A percentile compares a stretch with the other conserved stretches of the same genome.
Evolutionary conservation across 2,797 vertebrate species (phyloP).

Genomic region (Xerus rutilus): DNA sequence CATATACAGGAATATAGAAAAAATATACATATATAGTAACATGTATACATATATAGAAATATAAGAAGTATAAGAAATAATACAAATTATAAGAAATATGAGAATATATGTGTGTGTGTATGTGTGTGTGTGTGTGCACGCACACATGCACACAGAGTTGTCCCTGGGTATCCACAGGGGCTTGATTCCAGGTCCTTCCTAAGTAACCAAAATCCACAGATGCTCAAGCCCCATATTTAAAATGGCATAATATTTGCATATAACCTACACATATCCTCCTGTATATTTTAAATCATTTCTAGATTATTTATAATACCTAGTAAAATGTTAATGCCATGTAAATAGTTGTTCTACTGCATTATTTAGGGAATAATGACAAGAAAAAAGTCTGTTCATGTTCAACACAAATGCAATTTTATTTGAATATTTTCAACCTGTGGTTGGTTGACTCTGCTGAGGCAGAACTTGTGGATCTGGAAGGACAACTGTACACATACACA

Average conservation of each 20-base stretch:
- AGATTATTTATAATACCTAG: neutral
- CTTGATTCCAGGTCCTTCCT: too few species aligned
- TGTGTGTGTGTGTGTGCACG: too few species aligned
- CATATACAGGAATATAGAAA: neutral
- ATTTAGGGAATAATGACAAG: neutral
- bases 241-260: neutral
- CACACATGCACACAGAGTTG: neutral
- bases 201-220: too few species aligned
- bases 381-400: neutral
- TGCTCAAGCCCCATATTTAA: neutral
- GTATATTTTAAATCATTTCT: neutral
- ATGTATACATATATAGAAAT: neutral
- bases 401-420: neutral
- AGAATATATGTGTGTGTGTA: neutral
- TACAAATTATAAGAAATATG: too few species aligned
- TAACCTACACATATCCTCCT: neutral
- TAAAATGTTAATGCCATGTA: neutral
- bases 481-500: rapidly evolving
- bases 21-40: neutral
- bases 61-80: neutral
- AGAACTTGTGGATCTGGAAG: neutral
- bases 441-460: neutral
- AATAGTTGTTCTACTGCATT: neutral
- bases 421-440: neutral
- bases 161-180: neutral